phyloP scores from a whole-genome alignment of 2,113 vertebrate genomes.

The Sakesphorus luctuosus region DNA sequence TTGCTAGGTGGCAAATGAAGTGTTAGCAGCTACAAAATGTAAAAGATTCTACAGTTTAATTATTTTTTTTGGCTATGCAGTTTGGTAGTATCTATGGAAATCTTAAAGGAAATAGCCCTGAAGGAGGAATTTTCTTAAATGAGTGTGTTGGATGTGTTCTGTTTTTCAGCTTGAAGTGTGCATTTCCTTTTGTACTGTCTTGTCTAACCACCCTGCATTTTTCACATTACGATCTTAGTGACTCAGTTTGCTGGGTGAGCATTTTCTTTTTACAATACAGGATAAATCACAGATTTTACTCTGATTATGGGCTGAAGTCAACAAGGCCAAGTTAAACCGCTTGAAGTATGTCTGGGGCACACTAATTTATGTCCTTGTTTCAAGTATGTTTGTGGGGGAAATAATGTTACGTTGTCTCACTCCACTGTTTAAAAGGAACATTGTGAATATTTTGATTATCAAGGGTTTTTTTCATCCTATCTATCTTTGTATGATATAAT shows the following conservation, averaged over 20 bases:
- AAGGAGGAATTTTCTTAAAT: background rate
- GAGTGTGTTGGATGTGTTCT: background rate
- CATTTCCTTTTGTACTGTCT: constrained; percentile 23
- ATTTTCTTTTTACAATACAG: background rate
- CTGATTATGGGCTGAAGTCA: constrained; percentile 13
- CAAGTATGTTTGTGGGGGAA: background rate
- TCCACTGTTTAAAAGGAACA: background rate
- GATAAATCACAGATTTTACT: constrained; percentile 2
- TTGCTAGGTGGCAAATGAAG: background rate
- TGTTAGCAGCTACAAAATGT: background rate
- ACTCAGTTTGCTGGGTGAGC: constrained; percentile 34
- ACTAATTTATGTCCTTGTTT: constrained; percentile 4
- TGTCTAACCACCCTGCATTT: background rate
- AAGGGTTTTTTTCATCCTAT: background rate
- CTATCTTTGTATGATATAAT: background rate
- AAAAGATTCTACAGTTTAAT: background rate
- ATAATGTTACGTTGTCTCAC: background rate
- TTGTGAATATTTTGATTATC: background rate
- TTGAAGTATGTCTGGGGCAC: constrained; percentile 40
- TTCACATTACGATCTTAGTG: constrained; percentile 32
- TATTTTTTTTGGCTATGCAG: background rate
- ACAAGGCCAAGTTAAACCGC: constrained; percentile 41
- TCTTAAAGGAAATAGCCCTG: background rate
- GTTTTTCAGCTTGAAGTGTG: background rate
- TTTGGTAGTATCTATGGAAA: background rate